Evolutionary conservation across 2,888 invertebrate genomes (phyloP).

Genomic region (Bugulina stolonifera): DNA sequence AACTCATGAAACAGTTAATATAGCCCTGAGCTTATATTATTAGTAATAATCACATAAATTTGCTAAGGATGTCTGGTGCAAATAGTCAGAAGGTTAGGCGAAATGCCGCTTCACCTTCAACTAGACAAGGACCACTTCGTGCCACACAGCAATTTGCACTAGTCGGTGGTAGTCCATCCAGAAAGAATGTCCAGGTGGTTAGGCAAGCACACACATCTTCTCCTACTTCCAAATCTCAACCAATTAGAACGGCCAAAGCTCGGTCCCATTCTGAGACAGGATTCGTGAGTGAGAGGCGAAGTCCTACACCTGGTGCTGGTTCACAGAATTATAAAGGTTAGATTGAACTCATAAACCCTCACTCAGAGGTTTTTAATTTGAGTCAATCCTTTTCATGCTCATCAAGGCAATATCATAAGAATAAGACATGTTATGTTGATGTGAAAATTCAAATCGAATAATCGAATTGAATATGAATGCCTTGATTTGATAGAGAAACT

Average conservation of each 20-base stretch:
- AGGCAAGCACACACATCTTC: not conserved
- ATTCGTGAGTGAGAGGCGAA: conserved; percentile 13
- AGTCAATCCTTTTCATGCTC: no score
- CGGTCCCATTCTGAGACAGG: conserved; percentile 10
- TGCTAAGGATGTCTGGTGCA: not conserved
- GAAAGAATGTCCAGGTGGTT: conserved; percentile 5
- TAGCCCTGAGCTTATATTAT: no score
- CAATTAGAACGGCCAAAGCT: not conserved
- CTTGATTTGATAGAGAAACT: no score
- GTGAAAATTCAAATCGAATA: no score
- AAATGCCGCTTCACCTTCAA: conserved; percentile 20
- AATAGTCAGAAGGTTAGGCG: conserved; percentile 20
- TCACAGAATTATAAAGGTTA: no score
- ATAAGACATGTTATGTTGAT: no score
- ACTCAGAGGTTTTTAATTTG: no score
- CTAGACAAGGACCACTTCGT: conserved; percentile 26
- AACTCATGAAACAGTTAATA: no score
- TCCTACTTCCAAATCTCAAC: conserved; percentile 4
- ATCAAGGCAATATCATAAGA: no score
- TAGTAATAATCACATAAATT: no score
- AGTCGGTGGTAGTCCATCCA: conserved; percentile 24
- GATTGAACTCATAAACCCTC: no score
- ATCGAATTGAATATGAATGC: no score
- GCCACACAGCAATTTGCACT: conserved; percentile 27
- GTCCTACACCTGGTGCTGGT: not conserved